A percentile compares a stretch with the other conserved stretches of the same genome.
Evolutionary conservation across 2,888 invertebrate species (phyloP).

Genomic region (Fragum fragum): DNA sequence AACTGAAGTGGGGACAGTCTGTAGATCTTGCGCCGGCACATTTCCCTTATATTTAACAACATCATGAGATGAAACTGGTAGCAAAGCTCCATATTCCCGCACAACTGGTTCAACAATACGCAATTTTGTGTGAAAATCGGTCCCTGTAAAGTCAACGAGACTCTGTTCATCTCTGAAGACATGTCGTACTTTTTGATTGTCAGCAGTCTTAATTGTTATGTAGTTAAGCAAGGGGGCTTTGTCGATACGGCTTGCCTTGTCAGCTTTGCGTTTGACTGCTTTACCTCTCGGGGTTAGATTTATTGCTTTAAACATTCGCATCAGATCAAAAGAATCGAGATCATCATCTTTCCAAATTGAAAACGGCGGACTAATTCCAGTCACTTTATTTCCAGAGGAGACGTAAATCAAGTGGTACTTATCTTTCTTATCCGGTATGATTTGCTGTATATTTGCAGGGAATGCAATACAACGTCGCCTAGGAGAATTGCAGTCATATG

Average conservation of each 20-base stretch:
- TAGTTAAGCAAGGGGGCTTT: not conserved
- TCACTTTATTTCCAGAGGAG: constrained; percentile 64
- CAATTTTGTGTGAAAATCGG: constrained; percentile 28
- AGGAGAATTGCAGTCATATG: constrained; percentile 45
- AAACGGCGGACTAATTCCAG: constrained; percentile 42
- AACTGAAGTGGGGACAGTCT: not conserved
- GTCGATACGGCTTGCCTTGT: not conserved
- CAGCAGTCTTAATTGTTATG: not conserved
- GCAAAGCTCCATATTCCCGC: constrained; percentile 36
- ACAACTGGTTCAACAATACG: constrained; percentile 41
- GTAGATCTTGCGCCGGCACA: not conserved
- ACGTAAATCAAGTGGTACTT: constrained; percentile 68
- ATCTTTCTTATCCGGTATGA: constrained; percentile 40
- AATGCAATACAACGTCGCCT: constrained; percentile 42
- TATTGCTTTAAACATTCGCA: not conserved
- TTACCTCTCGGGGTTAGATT: not conserved
- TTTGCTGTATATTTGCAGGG: constrained; percentile 34
- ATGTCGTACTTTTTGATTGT: not conserved
- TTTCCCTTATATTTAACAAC: not conserved
- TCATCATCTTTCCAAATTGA: not conserved
- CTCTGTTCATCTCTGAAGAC: constrained; percentile 14
- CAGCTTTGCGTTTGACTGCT: constrained; percentile 11
- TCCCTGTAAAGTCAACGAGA: constrained; percentile 10
- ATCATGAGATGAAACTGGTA: not conserved
- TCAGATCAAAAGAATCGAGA: not conserved